Base-by-base conservation (phyloP, 92 coral and sea anemone genomes). In the Ricordea florida region DNA sequence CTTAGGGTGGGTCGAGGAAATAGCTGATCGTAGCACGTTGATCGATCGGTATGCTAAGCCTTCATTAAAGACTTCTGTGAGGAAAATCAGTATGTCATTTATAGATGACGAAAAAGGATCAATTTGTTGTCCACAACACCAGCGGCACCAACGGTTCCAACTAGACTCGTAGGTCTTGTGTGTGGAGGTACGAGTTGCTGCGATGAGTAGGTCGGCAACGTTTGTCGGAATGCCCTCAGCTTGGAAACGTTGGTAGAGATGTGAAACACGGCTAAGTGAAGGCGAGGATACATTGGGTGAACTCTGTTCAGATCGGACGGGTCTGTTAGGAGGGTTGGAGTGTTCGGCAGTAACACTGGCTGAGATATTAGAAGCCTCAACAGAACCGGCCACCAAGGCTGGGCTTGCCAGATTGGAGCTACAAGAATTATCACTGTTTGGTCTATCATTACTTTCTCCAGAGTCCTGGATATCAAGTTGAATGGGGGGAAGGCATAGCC, bases 101-200 rank as follows among this genome's bases (percentile, higher is more conserved):
- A 86, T 2, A 26, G 87, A 15, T 14, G 91, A 62, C 10, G 86
- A 80, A 80, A 86, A 21, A 6, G 79, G 83, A 80, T 86, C 38
- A 74, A 73, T 61, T 72, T 80, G 22, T 69, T 69, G 33, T 87
- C 53, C 30, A 87, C 28, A 6, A 81, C 87, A 74, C 92, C 88
- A 81, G 85, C 80, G 31, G 45, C 65, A 10, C 85, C 85, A 78
- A 32, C 59, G 57, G 18, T 38, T 48, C 85, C 76, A 71, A 17
- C 63, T 38, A 1, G 87, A 59, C n/a, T 67, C 76, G 24, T 87
- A 81, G 62, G 82, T 51, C 46, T 57, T 51, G 53, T 67, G 53
- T 68, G 89, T 76, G 84, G 78, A 77, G 62, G 63, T 59, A 8
- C 67, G 74, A 76, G 89, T 68, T 49, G 80, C 84, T 76, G 89